Percentiles rank a stretch among this genome's conserved stretches.
These are phyloP conservation scores for Drosophila sucinea DNA, from an alignment of 1,140 invertebrate genomes.

Conservation along the genomic window DNA sequence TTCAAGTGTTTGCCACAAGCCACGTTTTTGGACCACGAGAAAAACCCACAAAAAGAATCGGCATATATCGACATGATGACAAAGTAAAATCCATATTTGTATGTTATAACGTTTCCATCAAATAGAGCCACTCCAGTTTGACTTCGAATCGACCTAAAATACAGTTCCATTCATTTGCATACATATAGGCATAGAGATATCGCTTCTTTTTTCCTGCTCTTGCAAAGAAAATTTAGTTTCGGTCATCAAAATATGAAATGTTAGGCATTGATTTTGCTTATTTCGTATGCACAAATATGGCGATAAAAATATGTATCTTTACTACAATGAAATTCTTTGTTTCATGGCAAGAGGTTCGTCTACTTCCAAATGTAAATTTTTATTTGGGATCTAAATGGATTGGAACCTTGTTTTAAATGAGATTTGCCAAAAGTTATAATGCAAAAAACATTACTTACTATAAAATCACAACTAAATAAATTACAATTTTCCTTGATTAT, in stretches of 20 bases:
- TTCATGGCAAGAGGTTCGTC: background rate
- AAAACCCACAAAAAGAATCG: background rate
- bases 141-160: constrained; percentile 31
- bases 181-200: constrained; percentile 40
- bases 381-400: no score
- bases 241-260: constrained; percentile 36
- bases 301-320: background rate
- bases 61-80: constrained; percentile 5
- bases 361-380: no score
- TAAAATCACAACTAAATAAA: no score
- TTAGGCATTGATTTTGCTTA: constrained; percentile 9
- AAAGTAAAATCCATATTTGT: constrained; percentile 70
- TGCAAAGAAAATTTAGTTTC: constrained; percentile 44
- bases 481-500: no score
- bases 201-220: constrained; percentile 32
- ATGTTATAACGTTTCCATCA: constrained; percentile 50
- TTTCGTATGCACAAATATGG: background rate
- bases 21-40: background rate
- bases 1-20: constrained; percentile 10
- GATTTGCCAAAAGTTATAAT: no score
- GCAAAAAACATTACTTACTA: no score
- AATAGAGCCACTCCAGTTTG: constrained; percentile 35
- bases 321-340: background rate
- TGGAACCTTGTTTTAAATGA: no score
- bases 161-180: constrained; percentile 56